Percentiles rank a stretch among this genome's conserved stretches.
phyloP scores from a whole-genome alignment of 2,888 invertebrate genomes.

The Kuschelorhynchus macadamiae region DNA sequence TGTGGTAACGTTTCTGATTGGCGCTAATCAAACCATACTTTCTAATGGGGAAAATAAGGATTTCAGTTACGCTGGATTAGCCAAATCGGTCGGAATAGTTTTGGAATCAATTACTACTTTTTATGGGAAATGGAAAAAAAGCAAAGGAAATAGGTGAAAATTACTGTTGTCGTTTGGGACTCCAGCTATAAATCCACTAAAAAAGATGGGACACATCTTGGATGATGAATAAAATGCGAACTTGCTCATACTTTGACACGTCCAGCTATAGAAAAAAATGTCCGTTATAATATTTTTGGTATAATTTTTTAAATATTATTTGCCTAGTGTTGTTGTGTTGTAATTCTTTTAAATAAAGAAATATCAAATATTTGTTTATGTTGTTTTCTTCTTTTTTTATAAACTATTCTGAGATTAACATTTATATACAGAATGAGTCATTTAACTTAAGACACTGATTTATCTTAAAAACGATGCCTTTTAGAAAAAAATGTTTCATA shows the following conservation, averaged over 20 bases:
- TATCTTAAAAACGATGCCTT: too few species aligned
- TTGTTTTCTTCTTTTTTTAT: too few species aligned
- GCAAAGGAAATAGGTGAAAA: slow-evolving; percentile 71
- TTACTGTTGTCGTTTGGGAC: slow-evolving; percentile 1
- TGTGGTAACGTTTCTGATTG: slow-evolving; percentile 85
- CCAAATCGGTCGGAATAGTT: slow-evolving; percentile 85
- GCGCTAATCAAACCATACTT: slow-evolving; percentile 67
- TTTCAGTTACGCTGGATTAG: slow-evolving; percentile 83
- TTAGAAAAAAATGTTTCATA: too few species aligned
- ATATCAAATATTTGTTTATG: slow-evolving; percentile 10
- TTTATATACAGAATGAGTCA: too few species aligned
- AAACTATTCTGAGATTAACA: too few species aligned
- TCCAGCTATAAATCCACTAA: slow-evolving; percentile 10
- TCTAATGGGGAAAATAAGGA: slow-evolving; percentile 70
- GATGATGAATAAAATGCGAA: slow-evolving; percentile 7
- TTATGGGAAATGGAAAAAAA: slow-evolving; percentile 88
- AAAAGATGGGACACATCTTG: slow-evolving; percentile 16
- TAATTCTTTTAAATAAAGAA: slow-evolving; percentile 53
- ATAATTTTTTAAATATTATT: slow-evolving; percentile 49
- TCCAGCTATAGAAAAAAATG: slow-evolving; percentile 15
- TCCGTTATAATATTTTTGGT: slow-evolving; percentile 47
- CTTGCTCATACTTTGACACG: slow-evolving; percentile 1
- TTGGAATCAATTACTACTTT: slow-evolving; percentile 87
- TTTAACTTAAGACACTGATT: too few species aligned
- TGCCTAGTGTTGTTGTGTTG: slow-evolving; percentile 53